phyloP scores from a whole-genome alignment of 2,113 vertebrate genomes.

The Chamaetylas fuelleborni region DNA sequence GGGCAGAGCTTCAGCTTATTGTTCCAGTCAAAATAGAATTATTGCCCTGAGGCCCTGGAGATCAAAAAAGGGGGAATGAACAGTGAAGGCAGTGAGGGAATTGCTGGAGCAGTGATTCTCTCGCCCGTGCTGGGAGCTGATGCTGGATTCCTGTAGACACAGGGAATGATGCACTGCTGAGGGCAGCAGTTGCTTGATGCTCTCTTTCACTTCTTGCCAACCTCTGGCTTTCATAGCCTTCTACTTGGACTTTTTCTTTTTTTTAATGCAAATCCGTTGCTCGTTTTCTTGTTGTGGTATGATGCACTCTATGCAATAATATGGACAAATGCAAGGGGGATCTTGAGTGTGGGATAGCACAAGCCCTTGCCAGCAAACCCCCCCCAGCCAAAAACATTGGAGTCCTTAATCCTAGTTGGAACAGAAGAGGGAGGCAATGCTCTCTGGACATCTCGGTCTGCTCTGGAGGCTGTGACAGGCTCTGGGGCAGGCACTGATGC shows the following conservation, averaged over 20 bases:
- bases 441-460: not conserved
- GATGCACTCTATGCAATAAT: accelerated
- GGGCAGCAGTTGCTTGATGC: not conserved
- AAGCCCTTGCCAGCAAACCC: not conserved
- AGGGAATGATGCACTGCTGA: accelerated
- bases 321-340: not conserved
- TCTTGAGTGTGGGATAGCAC: accelerated
- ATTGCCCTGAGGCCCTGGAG: not conserved
- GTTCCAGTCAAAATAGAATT: slow-evolving; percentile 58
- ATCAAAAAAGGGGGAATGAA: not conserved
- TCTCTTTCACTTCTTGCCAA: not conserved
- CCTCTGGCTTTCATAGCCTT: not conserved
- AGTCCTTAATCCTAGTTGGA: accelerated
- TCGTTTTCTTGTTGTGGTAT: accelerated
- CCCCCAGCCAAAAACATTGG: accelerated
- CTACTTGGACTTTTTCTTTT: accelerated
- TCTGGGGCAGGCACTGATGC: accelerated
- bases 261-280: not conserved
- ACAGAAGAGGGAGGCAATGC: not conserved
- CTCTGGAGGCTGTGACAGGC: not conserved
- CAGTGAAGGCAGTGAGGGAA: not conserved
- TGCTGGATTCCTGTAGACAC: not conserved
- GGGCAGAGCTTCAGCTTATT: slow-evolving; percentile 45
- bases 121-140: not conserved
- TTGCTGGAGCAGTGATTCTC: not conserved